phyloP scores from a whole-genome alignment of 2,797 vertebrate species.

The Molothrus ater region DNA sequence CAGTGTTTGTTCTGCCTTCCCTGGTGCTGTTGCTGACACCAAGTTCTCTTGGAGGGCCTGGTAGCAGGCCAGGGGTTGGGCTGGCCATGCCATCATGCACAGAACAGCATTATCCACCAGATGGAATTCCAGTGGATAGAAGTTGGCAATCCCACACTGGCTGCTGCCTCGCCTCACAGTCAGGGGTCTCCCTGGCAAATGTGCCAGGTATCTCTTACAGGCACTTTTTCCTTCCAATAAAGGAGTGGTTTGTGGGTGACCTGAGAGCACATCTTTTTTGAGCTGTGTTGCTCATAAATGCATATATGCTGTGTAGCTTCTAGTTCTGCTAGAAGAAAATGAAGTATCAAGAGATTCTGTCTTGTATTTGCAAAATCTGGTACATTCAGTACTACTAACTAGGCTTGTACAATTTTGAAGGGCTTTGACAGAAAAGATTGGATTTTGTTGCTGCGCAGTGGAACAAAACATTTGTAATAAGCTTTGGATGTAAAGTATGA shows the following conservation, averaged over 20 bases:
- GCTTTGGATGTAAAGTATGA: neutral
- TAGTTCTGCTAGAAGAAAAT: neutral
- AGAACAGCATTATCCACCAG: neutral
- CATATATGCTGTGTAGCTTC: neutral
- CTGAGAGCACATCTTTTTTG: neutral
- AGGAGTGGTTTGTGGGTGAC: neutral
- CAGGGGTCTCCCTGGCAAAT: neutral
- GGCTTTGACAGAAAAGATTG: neutral
- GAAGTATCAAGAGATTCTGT: neutral
- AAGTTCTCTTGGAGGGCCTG: neutral
- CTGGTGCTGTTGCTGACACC: neutral
- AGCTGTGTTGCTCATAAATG: neutral
- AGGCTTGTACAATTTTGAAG: neutral
- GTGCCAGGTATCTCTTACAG: neutral
- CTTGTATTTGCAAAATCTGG: neutral
- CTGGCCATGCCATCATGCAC: neutral
- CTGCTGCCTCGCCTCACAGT: neutral
- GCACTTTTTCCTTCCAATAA: neutral
- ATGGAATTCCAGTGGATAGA: neutral
- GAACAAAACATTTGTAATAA: constrained; percentile 1
- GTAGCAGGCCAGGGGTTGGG: neutral
- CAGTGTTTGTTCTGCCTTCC: neutral
- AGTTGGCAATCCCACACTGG: neutral
- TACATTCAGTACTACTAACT: neutral
- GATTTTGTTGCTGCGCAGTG: neutral